A percentile compares a stretch with the other conserved stretches of the same genome.
phyloP scores from a whole-genome alignment of 2,888 invertebrate species.

The Lasioglossum morio region DNA sequence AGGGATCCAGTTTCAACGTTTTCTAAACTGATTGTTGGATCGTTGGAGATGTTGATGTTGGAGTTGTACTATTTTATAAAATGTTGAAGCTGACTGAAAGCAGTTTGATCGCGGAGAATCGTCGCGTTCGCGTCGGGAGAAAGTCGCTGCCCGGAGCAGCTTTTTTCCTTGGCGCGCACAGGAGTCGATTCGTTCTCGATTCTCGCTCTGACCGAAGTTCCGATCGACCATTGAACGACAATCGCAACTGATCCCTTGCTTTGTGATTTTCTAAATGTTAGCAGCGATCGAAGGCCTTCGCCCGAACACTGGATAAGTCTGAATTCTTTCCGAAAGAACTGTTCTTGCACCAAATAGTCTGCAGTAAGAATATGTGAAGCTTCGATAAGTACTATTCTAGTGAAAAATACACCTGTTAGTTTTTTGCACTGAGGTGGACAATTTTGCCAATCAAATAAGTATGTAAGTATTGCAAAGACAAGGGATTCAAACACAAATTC shows the following conservation, averaged over 20 bases:
- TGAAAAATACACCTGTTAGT: neutral
- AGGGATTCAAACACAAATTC: neutral
- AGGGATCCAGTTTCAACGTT: neutral
- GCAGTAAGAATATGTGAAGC: neutral
- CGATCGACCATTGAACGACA: neutral
- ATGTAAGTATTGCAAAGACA: neutral
- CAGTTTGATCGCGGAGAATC: slow-evolving; percentile 47
- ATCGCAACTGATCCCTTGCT: neutral
- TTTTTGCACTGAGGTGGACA: neutral
- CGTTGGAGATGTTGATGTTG: too few relatives aligned
- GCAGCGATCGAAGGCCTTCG: neutral
- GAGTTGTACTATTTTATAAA: neutral
- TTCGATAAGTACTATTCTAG: neutral
- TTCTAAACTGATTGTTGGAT: neutral
- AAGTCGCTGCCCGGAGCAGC: slow-evolving; percentile 62
- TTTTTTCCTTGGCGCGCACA: slow-evolving; percentile 55
- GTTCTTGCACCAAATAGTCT: neutral
- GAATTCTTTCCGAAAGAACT: neutral
- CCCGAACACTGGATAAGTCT: neutral
- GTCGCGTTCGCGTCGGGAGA: slow-evolving; percentile 67
- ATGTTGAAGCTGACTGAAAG: slow-evolving; percentile 31
- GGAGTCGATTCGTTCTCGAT: slow-evolving; percentile 62
- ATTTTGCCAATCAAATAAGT: neutral
- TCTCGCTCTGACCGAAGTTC: slow-evolving; percentile 29
- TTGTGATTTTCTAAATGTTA: neutral